Evolutionary conservation across 2,113 vertebrate species (phyloP), one percentile per base, ranked within the genome.

Genomic region (rat (Rattus norvegicus)): DNA sequence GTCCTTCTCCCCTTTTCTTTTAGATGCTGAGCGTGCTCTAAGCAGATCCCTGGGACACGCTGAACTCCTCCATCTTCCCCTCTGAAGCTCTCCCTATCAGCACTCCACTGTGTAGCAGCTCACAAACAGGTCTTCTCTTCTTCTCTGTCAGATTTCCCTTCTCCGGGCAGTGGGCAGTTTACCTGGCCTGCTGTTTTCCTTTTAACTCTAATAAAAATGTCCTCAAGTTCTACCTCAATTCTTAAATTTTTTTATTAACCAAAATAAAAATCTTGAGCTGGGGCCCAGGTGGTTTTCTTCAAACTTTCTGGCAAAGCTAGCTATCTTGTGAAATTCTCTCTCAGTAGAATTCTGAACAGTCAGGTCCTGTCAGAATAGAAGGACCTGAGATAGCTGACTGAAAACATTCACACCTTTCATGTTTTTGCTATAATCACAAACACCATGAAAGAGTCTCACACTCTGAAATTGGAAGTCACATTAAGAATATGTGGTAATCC

Each of bases 341-440:
- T 91, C 56, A 26, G 77, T 94, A 90, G 69, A 72, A 94, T 69
- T 67, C 86, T 69, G 3, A 12, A 7, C 10, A 24, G 79, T 90
- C 17, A 56, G 30, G 54, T 94, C 47, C 92, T 26, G 86, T 22
- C 33, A 70, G 43, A 70, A 59, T 13, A 88, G 33, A 54, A 61
- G 52, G 59, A 72, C 36, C 72, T 88, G 33, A 90, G 39, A 36
- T n/a, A 92, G 1, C 6, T 76, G 43, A 94, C 36, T 67, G 28
- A 94, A 96, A 69, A 28, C 28, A 93, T 87, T 73, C 85, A 84
- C 9, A 88, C 6, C 28, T 86, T 88, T 89, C 16, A 70, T 63
- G 56, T 6, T 13, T 80, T 79, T 83, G 91, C 7, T 94, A 73
- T 89, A 86, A 79, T 91, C 11, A 75, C 80, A 93, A 96, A 43